Conservation (phyloP, 2,113 vertebrate species). For the Odocoileus hemionus region DNA sequence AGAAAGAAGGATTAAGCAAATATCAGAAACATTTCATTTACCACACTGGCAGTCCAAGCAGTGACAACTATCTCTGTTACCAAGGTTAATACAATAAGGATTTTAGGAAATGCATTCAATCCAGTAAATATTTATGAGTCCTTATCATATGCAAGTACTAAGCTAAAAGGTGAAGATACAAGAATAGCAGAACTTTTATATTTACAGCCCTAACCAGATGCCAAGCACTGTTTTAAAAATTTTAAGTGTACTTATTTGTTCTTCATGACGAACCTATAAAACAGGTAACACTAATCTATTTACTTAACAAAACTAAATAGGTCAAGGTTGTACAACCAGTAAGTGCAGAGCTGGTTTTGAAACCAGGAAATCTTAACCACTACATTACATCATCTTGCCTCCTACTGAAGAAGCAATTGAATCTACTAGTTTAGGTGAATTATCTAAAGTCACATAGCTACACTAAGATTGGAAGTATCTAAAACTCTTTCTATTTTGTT, state of each 20-base stretch:
- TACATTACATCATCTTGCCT: neutral
- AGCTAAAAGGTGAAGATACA: neutral
- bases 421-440: neutral
- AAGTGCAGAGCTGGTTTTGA: neutral
- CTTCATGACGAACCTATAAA: neutral
- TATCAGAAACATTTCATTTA: neutral
- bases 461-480: neutral
- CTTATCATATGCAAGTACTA: neutral
- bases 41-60: neutral
- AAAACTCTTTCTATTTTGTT: neutral
- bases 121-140: neutral
- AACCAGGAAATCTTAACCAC: neutral
- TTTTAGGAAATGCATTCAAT: neutral
- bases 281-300: neutral
- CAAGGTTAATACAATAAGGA: neutral
- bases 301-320: constrained; percentile 18
- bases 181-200: neutral
- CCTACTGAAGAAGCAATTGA: neutral
- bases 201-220: neutral
- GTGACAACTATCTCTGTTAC: neutral
- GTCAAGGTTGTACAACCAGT: neutral
- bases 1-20: constrained; percentile 6
- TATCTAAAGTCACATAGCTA: neutral
- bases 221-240: neutral
- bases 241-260: constrained; percentile 4